These are phyloP conservation scores for Charaxes varanes DNA, from an alignment of 1,140 invertebrate species.

Conservation along the genomic window DNA sequence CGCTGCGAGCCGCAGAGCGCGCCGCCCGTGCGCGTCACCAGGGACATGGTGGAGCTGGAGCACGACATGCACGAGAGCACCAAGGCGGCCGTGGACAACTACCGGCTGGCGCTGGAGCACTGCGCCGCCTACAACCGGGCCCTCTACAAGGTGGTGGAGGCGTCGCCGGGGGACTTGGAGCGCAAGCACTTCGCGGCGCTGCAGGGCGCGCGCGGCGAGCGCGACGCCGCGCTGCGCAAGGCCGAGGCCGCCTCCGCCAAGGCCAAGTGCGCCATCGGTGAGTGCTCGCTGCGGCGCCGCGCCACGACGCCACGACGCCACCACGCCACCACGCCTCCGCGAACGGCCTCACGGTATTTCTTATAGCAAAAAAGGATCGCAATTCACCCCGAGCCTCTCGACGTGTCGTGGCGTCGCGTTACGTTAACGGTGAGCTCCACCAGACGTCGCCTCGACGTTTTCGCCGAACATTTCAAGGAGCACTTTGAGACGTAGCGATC, in stretches of 20 bases:
- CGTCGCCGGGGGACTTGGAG: constrained; percentile 75
- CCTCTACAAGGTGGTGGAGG: constrained; percentile 71
- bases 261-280: constrained; percentile 57
- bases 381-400: no score
- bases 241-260: constrained; percentile 52
- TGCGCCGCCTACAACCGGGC: constrained; percentile 46
- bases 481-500: no score
- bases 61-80: constrained; percentile 64
- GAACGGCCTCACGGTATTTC: no score
- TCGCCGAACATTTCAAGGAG: no score
- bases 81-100: constrained; percentile 52
- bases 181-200: constrained; percentile 71
- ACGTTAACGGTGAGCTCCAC: no score
- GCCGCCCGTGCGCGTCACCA: constrained; percentile 37
- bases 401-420: no score
- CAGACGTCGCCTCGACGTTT: no score
- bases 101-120: constrained; percentile 38
- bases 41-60: constrained; percentile 56
- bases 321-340: no score
- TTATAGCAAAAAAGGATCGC: neutral
- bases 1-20: constrained; percentile 36
- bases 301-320: no score
- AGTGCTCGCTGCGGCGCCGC: no score
- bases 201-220: constrained; percentile 77
- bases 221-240: constrained; percentile 63